These are phyloP conservation scores for Troglohyphantes excavatus DNA, from an alignment of 2,888 invertebrate genomes.

Conservation along the genomic window DNA sequence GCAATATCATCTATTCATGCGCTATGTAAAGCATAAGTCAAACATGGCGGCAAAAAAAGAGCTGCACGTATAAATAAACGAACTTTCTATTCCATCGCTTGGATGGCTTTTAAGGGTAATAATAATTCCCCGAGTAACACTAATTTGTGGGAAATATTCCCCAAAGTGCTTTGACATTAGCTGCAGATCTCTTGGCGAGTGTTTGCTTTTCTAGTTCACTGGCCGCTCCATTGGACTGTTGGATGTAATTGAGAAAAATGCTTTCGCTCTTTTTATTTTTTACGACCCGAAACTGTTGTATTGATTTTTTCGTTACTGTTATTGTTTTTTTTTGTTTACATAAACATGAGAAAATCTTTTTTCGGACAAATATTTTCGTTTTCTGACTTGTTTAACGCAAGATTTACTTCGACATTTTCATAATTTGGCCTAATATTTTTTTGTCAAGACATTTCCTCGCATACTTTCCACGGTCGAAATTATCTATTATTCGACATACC, in stretches of 20 bases:
- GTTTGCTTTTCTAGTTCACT: slow-evolving; percentile 53
- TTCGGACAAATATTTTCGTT: no score
- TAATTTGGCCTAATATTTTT: no score
- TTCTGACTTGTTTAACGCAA: no score
- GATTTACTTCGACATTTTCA: no score
- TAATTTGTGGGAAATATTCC: slow-evolving; percentile 47
- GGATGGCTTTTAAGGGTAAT: slow-evolving; percentile 65
- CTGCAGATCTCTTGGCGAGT: slow-evolving; percentile 6
- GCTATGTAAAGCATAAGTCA: background rate
- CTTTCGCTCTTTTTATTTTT: background rate
- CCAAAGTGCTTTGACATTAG: slow-evolving; percentile 28
- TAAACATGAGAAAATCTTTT: no score
- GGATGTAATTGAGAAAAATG: background rate
- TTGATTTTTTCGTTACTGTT: no score
- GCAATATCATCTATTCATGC: no score
- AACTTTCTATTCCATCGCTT: slow-evolving; percentile 37
- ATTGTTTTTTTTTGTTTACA: no score
- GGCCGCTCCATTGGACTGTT: background rate
- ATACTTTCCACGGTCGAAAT: no score
- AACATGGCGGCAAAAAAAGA: background rate
- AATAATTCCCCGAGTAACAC: slow-evolving; percentile 45
- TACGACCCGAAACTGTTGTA: background rate
- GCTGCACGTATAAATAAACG: background rate
- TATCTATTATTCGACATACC: no score
- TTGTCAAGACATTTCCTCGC: no score